Evolutionary conservation across 2,113 vertebrate species (phyloP), one percentile per base, ranked within the genome.

Genomic region (Nothocercus nigrocapillus): DNA sequence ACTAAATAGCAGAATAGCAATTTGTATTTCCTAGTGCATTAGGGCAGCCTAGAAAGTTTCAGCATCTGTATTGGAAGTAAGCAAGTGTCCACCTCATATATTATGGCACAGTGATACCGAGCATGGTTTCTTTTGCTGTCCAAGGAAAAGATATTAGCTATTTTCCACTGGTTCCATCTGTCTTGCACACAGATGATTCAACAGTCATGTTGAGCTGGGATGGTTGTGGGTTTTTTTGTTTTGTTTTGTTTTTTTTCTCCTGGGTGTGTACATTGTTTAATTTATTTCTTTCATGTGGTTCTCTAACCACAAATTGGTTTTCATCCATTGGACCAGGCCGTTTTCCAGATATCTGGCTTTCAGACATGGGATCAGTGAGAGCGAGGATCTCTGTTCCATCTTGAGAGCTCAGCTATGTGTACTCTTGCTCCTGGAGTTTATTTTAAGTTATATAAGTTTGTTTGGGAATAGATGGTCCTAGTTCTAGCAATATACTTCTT

Each of bases 201-300:
- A 40, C 64, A 88, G 36, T 34, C 54, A 13, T 47, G 32, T 72
- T 11, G 11, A 11, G 1, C 49, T 84, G 22, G 13, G 16, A 24
- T 13, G 15, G 44, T 44, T 44, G 15, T 44, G 40, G 9, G 40
- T 42, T 42, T 42, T 42, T 42, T 13, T 42, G 36, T 42, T 10
- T 42, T 42, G 10, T 42, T 42, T 42, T n/a, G n/a, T n/a, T 13
- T 49, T 49, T 79, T 63, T 19, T 2, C 25, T 24, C 13, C 3
- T 22, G 1, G 19, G 2, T 28, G 25, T 18, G 3, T 22, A 2
- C 78, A 81, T 63, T 8, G 1, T 85, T 88, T 68, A 14, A 82
- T 90, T 59, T 73, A 30, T 79, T 83, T 59, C 34, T 94, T 85
- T 93, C 22, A n/a, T 64, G 59, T 93, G 80, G n/a, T 91, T 89